Conservation (phyloP, 1,140 invertebrate species). For the Drosophila quadrilineata region DNA sequence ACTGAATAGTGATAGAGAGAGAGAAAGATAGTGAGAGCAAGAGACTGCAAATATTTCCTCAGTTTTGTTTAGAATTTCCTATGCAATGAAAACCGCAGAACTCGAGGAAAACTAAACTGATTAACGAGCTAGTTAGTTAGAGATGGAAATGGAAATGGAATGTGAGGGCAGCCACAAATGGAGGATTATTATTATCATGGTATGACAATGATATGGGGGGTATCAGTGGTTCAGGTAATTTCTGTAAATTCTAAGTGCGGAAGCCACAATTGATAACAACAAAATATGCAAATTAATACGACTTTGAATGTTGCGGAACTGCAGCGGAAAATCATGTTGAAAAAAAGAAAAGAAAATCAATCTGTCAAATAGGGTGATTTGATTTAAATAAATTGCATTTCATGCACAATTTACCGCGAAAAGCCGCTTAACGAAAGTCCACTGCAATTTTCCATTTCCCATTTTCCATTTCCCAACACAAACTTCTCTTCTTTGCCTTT, state of each 20-base stretch:
- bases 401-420: conserved; percentile 40
- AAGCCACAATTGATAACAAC: conserved; percentile 34
- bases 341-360: conserved; percentile 1
- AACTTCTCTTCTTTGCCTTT: too few species aligned
- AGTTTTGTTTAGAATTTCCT: conserved; percentile 23
- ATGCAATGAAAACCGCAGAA: conserved; percentile 20
- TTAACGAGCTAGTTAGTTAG: conserved; percentile 37
- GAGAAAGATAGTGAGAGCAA: neutral
- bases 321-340: conserved; percentile 30
- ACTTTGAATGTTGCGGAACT: conserved; percentile 27
- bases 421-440: conserved; percentile 56
- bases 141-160: too few species aligned
- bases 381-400: conserved; percentile 65
- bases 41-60: neutral
- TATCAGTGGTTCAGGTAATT: too few species aligned
- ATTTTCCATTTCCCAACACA: too few species aligned
- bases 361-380: conserved; percentile 5
- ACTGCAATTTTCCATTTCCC: conserved; percentile 7
- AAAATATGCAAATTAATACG: conserved; percentile 46
- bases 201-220: too few species aligned
- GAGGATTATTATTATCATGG: too few species aligned
- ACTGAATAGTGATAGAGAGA: neutral
- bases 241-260: conserved; percentile 41
- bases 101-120: neutral
- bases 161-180: conserved; percentile 55